Evolutionary conservation across 1,140 invertebrate genomes (phyloP), one percentile per base, ranked within the genome.

Genomic region (Trichonephila clavipes): DNA sequence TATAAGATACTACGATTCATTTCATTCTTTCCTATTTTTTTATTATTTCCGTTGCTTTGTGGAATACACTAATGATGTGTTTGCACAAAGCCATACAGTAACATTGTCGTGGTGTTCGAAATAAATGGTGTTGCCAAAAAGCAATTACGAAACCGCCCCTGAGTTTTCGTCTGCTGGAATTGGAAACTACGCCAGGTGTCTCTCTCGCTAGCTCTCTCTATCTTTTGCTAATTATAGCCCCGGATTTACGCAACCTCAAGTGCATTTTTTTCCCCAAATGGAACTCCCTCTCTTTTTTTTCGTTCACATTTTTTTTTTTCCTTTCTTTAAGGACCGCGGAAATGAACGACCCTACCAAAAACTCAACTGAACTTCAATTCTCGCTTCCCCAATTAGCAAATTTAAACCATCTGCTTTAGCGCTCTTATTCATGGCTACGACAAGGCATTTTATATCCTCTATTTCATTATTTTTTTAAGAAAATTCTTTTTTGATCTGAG

Each of bases 151-250:
- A 77, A 90, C 88, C 72, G 69, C 88, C 88, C 72, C 88, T 90
- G 24, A 90, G 88, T 82, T 90, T 82, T 81, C 69, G 66, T 69
- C 51, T 61, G 44, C 51, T 77, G 66, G 51, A 62, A 88, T 51
- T 90, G 88, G 87, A 81, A 83, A 83, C 90, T 91, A 34, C 90
- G 81, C 90, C 90, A 91, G 90, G 90, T 91, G 90, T 91, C 88
- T 90, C 44, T 82, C 87, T 72, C n/a, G 62, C 62, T 86, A 51
- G 51, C 61, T 62, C 61, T 62, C 61, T 62, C 61, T 62, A 21
- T 69, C 88, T 77, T 58, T 14, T 85, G 90, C 90, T 91, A 91
- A 91, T 91, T 91, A 91, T 91, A 91, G 81, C 90, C 51, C 58
- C 77, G 77, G 90, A 83, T 91, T 91, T 92, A 92, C 90, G 83